These are phyloP conservation scores for Orchesella flavescens DNA, from an alignment of 2,888 invertebrate genomes.

Conservation along the genomic window DNA sequence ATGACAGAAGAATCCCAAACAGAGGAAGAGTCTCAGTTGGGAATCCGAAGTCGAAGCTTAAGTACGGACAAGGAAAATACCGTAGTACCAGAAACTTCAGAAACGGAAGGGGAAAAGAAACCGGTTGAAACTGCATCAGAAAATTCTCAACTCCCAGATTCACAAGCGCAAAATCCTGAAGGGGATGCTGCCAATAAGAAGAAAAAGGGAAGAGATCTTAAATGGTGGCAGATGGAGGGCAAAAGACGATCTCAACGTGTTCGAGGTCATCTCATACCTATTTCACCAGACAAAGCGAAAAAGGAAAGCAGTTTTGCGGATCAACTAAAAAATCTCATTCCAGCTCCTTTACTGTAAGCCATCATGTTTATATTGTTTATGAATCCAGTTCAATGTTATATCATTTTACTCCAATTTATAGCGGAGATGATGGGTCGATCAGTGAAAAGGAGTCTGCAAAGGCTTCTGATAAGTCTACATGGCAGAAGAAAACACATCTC, in stretches of 20 bases:
- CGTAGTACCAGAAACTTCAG: neutral
- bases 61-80: constrained; percentile 62
- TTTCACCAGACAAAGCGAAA: constrained; percentile 74
- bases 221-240: constrained; percentile 72
- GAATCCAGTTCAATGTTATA: no score
- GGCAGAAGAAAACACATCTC: constrained; percentile 72
- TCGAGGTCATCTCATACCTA: constrained; percentile 66
- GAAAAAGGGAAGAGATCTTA: constrained; percentile 66
- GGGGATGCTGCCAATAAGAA: constrained; percentile 57
- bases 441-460: constrained; percentile 47
- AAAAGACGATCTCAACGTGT: constrained; percentile 71
- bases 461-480: constrained; percentile 31
- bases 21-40: constrained; percentile 45
- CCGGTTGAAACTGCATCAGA: constrained; percentile 26
- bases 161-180: constrained; percentile 23
- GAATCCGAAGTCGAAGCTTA: constrained; percentile 55
- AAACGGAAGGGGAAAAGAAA: constrained; percentile 30
- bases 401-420: no score
- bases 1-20: constrained; percentile 45
- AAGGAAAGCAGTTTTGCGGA: constrained; percentile 79
- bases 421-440: constrained; percentile 35
- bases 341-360: constrained; percentile 77
- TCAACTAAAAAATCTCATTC: constrained; percentile 81
- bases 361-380: no score
- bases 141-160: constrained; percentile 20